Evolutionary conservation across 2,113 vertebrate genomes (phyloP), one percentile per base, ranked within the genome.

Genomic region (Setophaga coronata): DNA sequence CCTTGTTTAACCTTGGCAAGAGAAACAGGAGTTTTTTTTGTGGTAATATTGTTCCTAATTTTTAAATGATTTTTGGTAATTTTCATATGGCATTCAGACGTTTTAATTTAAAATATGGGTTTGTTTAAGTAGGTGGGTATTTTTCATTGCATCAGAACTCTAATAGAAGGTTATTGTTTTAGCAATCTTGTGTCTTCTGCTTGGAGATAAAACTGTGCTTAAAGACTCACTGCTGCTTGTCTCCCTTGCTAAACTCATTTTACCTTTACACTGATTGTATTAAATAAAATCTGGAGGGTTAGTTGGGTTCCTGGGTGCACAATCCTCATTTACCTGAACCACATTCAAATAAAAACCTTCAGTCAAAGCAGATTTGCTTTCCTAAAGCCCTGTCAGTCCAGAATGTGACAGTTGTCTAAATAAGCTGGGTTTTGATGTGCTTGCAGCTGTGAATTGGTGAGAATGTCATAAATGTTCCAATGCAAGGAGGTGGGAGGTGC

Each of bases 31-130:
- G 72, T 38, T n/a, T n/a, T n/a, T n/a, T n/a, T n/a, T 38, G 34
- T 83, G 34, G 43, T 45, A 80, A 51, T 81, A 93, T 26, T 86
- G 93, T 82, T 93, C 58, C 60, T 91, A 9, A 40, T 91, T 94
- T 94, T 79, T 72, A 34, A 26, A 81, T 90, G 16, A 33, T 23
- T 95, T 93, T 53, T 84, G 64, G 42, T 95, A 45, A 88, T 94
- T 91, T 96, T 86, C 48, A 73, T 31, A 38, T 82, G 78, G 54
- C 6, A 31, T 61, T 94, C 64, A 91, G 61, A 26, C 25, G 45
- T 14, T 93, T 95, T 92, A 36, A 94, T 94, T 82, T 64, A 93
- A 94, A 78, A 56, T 40, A 62, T 14, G n/a, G 5, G 14, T 18
- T 28, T 64, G 17, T 18, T 28, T 65, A 31, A 26, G 3, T 9